Evolutionary conservation across 2,888 invertebrate genomes (phyloP), one percentile per base, ranked within the genome.

Genomic region (Eristalinus sepulchralis): DNA sequence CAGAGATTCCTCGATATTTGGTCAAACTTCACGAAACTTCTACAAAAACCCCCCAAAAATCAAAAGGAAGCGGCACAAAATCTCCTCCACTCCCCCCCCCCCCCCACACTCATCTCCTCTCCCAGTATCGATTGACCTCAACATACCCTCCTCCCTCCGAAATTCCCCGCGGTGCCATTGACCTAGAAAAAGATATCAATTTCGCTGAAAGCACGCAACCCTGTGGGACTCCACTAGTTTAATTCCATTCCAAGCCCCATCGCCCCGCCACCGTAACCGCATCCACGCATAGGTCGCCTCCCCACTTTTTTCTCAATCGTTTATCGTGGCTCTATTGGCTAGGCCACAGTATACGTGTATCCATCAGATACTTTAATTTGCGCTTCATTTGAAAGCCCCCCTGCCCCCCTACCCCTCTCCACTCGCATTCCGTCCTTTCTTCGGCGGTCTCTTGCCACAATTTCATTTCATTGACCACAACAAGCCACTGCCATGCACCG

Each of bases 381-480:
- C 67, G 62, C 53, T 77, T 60, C 59, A 76, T 67, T 67, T 47
- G 47, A 47, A 8, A 17, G 5, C 17, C 17, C 47, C 8, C n/a
- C 9, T 34, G 6, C 34, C 34, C 34, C 4, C 2, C 8, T 8
- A 6, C 34, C 34, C 1, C 34, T 8, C 8, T 9, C 10, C 6
- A 2, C 6, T 34, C 6, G 34, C 34, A 9, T n/a, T n/a, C n/a
- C n/a, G n/a, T n/a, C 34, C 34, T 3, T 27, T 27, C 27, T 27
- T 27, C 27, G 34, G 6, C 34, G 9, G 13, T n/a, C 27, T 47
- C 60, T 22, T 6, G 22, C 71, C 64, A 17, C 71, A 73, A 80
- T 80, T 80, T 80, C 72, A 80, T 80, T 80, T 73, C 53, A 63
- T 34, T 33, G 17, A 33, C 20, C 33, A 11, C 27, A 24, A 34